Base-by-base conservation (phyloP, 2,888 invertebrate genomes). In the Eudemis profundana region DNA sequence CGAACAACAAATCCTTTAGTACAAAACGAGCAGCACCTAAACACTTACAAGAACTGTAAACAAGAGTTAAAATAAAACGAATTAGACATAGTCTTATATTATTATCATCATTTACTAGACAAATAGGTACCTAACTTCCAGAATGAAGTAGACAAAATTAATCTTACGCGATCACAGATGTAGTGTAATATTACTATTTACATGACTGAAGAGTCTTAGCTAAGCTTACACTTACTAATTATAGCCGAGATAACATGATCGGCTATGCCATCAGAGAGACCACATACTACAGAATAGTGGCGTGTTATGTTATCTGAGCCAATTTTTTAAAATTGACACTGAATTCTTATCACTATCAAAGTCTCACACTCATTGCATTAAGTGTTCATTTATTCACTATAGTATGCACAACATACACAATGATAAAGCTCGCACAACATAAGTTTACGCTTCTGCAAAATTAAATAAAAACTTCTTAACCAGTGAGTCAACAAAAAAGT, bases 101-200 rank as follows among this genome's bases (percentile, higher is more conserved):
- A 21, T 17, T 46, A 44, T 46, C 27, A 36, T 19, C 27, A 29
- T 29, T 65, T 62, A 66, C 54, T 61, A 66, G 61, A 66, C n/a
- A 27, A 2, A 23, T 54, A 49, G 10, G 27, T 50, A 47, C 66
- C 62, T 61, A 42, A 72, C 74, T 74, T 76, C 74, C 68, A 76
- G 72, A 74, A 76, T 70, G 75, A 75, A 75, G 74, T 54, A 70
- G 27, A 57, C 62, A 65, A 70, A 61, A 61, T 66, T 66, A 70
- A 72, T 14, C 50, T 59, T 59, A 64, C 46, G 38, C 46, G 46
- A 79, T 77, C 77, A 78, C 77, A 77, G 78, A 74, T 59, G 27
- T 61, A 62, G 38, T 46, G 19, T 53, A 33, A 61, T 59, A 42
- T 14, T 51, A 65, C 17, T 53, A 51, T 47, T 56, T 49, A 63